Evolutionary conservation across 92 coral and sea anemone genomes (phyloP).

Genomic region (Phenganax stokvisi): DNA sequence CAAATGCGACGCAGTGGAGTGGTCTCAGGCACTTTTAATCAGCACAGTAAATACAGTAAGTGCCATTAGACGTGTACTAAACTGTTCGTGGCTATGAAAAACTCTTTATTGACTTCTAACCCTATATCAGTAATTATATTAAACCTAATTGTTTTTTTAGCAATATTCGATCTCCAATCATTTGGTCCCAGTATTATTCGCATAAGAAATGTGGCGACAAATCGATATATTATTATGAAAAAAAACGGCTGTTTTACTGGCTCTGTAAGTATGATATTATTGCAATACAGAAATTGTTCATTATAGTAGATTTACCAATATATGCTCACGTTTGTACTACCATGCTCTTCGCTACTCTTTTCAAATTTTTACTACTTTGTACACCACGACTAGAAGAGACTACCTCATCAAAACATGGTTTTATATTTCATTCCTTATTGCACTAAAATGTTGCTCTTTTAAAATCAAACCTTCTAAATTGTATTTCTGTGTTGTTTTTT

Average conservation of each 20-base stretch:
- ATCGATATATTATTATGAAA: slow-evolving; percentile 75
- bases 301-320: not conserved
- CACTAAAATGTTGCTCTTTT: not conserved
- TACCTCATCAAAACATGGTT: too few species aligned
- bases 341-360: not conserved
- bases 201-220: slow-evolving; percentile 66
- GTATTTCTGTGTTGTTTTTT: not conserved
- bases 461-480: not conserved
- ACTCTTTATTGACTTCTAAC: too few species aligned
- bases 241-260: slow-evolving; percentile 72
- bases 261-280: slow-evolving; percentile 49
- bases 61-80: not conserved
- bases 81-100: not conserved
- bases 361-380: not conserved
- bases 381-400: too few species aligned
- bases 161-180: slow-evolving; percentile 83
- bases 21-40: slow-evolving; percentile 72
- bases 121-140: too few species aligned
- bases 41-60: slow-evolving; percentile 78
- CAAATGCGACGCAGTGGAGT: slow-evolving; percentile 75
- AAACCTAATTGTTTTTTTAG: slow-evolving; percentile 1
- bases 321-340: not conserved
- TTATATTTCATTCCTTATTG: too few species aligned
- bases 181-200: slow-evolving; percentile 90
- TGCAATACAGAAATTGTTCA: not conserved